These are phyloP conservation scores for Clitarchus hookeri DNA, from an alignment of 2,888 invertebrate genomes.

Conservation along the genomic window DNA sequence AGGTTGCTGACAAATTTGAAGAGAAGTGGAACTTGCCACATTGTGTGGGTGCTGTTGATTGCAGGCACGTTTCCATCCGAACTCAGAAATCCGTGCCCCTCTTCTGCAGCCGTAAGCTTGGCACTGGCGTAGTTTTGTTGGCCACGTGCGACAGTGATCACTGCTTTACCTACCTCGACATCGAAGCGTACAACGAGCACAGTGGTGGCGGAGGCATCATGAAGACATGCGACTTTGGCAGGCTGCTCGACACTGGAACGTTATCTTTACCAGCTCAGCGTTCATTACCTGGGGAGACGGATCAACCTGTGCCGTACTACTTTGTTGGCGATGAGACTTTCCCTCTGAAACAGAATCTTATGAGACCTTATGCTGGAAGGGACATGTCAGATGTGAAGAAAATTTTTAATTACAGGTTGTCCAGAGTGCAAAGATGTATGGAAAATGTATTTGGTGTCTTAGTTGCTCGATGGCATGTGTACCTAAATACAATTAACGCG, in stretches of 20 bases:
- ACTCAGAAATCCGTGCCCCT: conserved; percentile 48
- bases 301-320: background rate
- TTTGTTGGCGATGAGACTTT: conserved; percentile 28
- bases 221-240: conserved; percentile 20
- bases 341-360: conserved; percentile 1
- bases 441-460: conserved; percentile 32
- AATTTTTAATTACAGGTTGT: conserved; percentile 29
- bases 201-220: conserved; percentile 28
- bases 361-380: conserved; percentile 28
- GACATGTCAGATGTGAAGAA: background rate
- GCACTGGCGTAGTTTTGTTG: conserved; percentile 47
- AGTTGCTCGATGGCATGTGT: conserved; percentile 29
- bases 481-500: conserved; percentile 18
- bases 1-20: conserved; percentile 42
- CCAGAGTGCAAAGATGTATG: conserved; percentile 21
- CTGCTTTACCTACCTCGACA: conserved; percentile 23
- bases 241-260: background rate
- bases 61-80: conserved; percentile 50
- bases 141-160: conserved; percentile 26
- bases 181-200: conserved; percentile 27
- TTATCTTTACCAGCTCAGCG: conserved; percentile 15
- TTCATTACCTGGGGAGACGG: background rate
- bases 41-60: conserved; percentile 49
- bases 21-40: conserved; percentile 46
- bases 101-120: conserved; percentile 49